Conservation (phyloP, 2,113 vertebrate species). For the Bothrops jararaca region DNA sequence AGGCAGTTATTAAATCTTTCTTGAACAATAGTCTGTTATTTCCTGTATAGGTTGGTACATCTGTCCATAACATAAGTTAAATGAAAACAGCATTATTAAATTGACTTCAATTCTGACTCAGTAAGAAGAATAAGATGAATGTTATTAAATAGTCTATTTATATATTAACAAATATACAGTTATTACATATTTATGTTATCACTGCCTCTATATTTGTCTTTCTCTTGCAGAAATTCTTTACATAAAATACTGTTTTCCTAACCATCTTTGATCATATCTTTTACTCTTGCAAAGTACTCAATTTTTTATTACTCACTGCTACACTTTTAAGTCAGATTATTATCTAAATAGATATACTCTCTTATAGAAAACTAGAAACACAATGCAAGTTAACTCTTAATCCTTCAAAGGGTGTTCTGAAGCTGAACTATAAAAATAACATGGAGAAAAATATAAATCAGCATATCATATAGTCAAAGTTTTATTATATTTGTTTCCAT, state of each 20-base stretch:
- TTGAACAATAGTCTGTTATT: background rate
- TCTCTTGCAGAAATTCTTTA: background rate
- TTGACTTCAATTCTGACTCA: background rate
- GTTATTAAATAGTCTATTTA: background rate
- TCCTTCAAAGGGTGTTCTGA: constrained; percentile 14
- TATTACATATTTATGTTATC: background rate
- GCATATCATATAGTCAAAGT: constrained; percentile 13
- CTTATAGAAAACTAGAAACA: background rate
- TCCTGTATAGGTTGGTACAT: background rate
- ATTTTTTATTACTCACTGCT: background rate
- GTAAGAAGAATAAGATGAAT: background rate
- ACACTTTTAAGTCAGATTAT: constrained; percentile 5
- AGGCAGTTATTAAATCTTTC: background rate
- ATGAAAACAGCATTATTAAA: background rate
- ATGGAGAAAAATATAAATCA: constrained; percentile 26
- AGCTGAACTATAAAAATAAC: constrained; percentile 13
- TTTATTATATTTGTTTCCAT: constrained; percentile 12
- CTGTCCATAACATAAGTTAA: background rate
- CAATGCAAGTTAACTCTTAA: background rate
- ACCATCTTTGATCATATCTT: background rate
- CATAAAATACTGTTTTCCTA: background rate
- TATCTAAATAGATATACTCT: background rate
- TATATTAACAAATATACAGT: background rate
- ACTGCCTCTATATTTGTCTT: background rate
- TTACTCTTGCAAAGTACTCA: background rate